These are phyloP conservation scores for Lycodopsis pacificus DNA, from an alignment of 2,797 vertebrate genomes.

Conservation along the genomic window DNA sequence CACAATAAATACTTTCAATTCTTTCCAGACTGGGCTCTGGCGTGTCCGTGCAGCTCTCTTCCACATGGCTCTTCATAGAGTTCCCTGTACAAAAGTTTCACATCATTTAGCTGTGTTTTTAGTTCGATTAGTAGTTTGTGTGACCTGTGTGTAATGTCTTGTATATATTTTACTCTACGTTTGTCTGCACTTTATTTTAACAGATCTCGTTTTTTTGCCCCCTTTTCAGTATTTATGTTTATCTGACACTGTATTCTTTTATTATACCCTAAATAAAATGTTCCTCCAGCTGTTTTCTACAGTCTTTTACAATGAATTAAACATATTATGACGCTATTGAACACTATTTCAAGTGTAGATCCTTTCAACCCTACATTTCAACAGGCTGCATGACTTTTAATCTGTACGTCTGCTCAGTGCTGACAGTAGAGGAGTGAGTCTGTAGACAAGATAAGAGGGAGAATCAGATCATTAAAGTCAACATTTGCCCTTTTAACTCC, in stretches of 20 bases:
- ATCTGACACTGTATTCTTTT: not conserved
- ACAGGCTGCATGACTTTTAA: not conserved
- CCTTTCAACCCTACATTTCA: not conserved
- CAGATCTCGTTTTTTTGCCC: not conserved
- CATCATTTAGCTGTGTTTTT: not conserved
- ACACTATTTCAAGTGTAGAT: not conserved
- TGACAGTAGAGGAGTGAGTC: too few species aligned
- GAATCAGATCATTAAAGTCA: not conserved
- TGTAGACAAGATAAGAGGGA: not conserved
- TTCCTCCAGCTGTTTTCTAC: not conserved
- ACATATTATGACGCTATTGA: not conserved
- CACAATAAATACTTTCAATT: not conserved
- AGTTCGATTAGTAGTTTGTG: not conserved
- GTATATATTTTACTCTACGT: not conserved
- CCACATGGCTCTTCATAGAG: not conserved
- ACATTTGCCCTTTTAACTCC: not conserved
- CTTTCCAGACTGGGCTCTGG: not conserved
- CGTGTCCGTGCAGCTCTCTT: constrained; percentile 42
- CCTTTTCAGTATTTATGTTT: not conserved
- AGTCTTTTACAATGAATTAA: not conserved
- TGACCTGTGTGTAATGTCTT: not conserved
- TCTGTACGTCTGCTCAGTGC: not conserved
- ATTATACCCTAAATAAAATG: not conserved
- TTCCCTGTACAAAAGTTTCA: not conserved
- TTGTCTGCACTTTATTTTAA: not conserved